Base-by-base conservation (phyloP, 1,140 invertebrate species). In the Ostrea edulis region DNA sequence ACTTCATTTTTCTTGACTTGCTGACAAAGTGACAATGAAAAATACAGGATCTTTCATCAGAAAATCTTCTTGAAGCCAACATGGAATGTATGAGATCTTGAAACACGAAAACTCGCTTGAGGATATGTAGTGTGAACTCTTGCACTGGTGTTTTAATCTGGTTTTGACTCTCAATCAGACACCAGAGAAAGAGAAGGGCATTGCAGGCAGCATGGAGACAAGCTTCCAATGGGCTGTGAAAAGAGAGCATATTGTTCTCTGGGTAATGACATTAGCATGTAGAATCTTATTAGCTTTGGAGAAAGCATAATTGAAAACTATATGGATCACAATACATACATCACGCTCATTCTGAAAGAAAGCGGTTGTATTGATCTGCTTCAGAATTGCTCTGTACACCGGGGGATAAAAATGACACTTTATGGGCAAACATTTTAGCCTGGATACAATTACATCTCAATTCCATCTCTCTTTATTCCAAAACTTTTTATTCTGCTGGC, bases 381-480 rank as follows among this genome's bases (percentile, higher is more conserved):
- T 12, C 68, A 77, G 68, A 77, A 77, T 77, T 11, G 25, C 29
- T 77, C 68, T 77, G 29, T 29, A 35, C 68, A 29, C 29, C 11
- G 22, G 68, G 68, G 68, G 29, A 77, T 77, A 77, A 77, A 77
- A 77, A 77, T 77, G 68, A 77, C 68, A 77, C 68, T 77, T 77
- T 77, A 77, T 77, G 68, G 25, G 68, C 68, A 77, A 77, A 77
- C 68, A 77, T 77, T 77, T 77, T 77, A 77, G 68, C 68, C 68
- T 77, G 68, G 68, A 22, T 29, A 77, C 68, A 77, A 77, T 77
- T 77, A 77, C 22, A 12, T 77, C 68, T 77, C 68, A 77, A 77
- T 77, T 77, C 68, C 25, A 25, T 29, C 68, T 77, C 68, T 11
- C 22, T 44, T 44, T 44, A 44, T 44, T 44, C 35, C 5, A 44